Conservation (phyloP, 2,888 invertebrate species). For the Poecilobothrus nobilitatus region DNA sequence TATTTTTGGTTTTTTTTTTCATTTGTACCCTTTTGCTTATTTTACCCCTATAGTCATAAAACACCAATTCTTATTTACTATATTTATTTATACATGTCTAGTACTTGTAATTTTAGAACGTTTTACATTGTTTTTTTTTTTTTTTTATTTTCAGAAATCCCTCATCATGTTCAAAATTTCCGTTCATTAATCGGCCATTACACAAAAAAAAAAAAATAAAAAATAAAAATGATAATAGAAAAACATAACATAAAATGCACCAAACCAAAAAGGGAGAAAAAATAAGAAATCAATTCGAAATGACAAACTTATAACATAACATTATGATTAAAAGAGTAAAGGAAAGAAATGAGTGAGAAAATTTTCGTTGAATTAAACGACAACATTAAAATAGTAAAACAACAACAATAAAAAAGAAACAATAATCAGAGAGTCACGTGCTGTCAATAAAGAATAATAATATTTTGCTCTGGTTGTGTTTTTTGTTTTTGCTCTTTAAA, state of each 20-base stretch:
- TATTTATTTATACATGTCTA: no score
- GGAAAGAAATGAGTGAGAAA: not conserved
- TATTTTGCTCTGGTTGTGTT: not conserved
- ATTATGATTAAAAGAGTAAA: no score
- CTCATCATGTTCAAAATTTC: conserved; percentile 4
- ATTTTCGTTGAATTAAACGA: not conserved
- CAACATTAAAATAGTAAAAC: not conserved
- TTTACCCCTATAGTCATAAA: no score
- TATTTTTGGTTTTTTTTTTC: no score
- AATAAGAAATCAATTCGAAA: not conserved
- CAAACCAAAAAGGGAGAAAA: not conserved
- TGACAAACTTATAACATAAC: not conserved
- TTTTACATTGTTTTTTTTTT: no score
- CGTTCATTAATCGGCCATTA: conserved; percentile 4
- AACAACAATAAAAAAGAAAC: not conserved
- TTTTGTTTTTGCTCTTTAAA: no score
- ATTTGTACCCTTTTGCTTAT: no score
- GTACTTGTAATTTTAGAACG: no score
- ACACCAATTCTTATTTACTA: no score
- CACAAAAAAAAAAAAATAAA: not conserved
- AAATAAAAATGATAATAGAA: not conserved
- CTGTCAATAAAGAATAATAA: not conserved
- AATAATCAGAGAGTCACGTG: not conserved
- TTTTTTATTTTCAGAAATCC: not conserved
- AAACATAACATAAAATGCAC: no score